A percentile compares a stretch with the other conserved stretches of the same genome.
These are phyloP conservation scores for Aurelia aurita DNA, from an alignment of 30 jellyfish, hydroid and myxozoan genomes.

Conservation along the genomic window DNA sequence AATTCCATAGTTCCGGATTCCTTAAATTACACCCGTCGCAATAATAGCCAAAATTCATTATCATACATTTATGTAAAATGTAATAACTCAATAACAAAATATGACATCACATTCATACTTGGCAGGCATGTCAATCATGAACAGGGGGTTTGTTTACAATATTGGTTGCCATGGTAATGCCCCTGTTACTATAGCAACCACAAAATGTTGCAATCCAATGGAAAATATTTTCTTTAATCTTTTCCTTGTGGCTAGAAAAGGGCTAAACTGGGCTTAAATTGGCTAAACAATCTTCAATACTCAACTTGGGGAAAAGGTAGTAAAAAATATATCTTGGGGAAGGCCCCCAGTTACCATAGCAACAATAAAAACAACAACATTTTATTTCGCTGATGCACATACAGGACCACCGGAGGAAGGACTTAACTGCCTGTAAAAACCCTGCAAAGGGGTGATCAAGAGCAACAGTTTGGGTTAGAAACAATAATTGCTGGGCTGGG, in stretches of 20 bases:
- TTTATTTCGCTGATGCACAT: no score
- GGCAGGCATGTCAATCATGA: conserved; percentile 8
- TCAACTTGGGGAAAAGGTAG: conserved; percentile 1
- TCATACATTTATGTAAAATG: not conserved
- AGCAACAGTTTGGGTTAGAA: no score
- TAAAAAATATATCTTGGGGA: not conserved
- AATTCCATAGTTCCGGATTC: no score
- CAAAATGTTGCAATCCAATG: not conserved
- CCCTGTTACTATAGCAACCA: conserved; percentile 21
- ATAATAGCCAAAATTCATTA: not conserved
- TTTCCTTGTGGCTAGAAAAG: conserved; percentile 2
- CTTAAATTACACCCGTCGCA: no score
- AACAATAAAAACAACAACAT: not conserved
- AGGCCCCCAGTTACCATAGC: conserved; percentile 11
- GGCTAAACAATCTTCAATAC: conserved; percentile 1
- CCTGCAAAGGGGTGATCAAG: no score
- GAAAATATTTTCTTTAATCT: conserved; percentile 7
- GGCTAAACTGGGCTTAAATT: conserved; percentile 9
- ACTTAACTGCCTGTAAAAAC: no score
- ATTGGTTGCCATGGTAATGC: conserved; percentile 11
- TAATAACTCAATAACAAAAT: not conserved
- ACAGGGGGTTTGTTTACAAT: conserved; percentile 12
- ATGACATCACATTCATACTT: not conserved
- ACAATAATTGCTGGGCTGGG: no score
- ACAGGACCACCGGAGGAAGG: no score